Conservation (phyloP, 1,140 invertebrate species). For the Phenacoccus solenopsis region DNA sequence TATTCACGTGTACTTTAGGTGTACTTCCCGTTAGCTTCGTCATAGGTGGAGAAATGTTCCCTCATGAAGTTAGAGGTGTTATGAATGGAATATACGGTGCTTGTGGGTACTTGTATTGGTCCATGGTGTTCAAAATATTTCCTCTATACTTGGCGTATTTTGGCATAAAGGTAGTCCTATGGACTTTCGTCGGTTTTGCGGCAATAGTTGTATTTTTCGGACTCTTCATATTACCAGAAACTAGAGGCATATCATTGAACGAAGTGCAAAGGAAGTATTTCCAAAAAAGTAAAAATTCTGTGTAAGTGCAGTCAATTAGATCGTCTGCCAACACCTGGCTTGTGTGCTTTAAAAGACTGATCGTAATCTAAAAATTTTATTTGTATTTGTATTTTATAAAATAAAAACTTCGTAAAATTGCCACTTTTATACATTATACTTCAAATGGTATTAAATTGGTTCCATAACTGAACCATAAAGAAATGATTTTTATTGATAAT, state of each 20-base stretch:
- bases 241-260: slow-evolving; percentile 56
- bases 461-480: too few relatives aligned
- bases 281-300: too few relatives aligned
- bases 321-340: too few relatives aligned
- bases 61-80: slow-evolving; percentile 39
- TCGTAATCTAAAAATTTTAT: too few relatives aligned
- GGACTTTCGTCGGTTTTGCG: slow-evolving; percentile 42
- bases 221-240: slow-evolving; percentile 58
- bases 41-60: slow-evolving; percentile 32
- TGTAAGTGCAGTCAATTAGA: too few relatives aligned
- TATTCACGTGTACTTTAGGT: slow-evolving; percentile 32
- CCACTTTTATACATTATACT: too few relatives aligned
- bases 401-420: too few relatives aligned
- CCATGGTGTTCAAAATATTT: slow-evolving; percentile 43
- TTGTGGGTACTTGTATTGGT: slow-evolving; percentile 40
- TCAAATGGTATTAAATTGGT: too few relatives aligned
- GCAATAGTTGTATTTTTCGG: slow-evolving; percentile 41
- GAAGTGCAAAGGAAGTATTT: slow-evolving; percentile 45
- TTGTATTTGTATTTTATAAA: too few relatives aligned
- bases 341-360: too few relatives aligned
- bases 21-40: slow-evolving; percentile 34
- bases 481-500: too few relatives aligned
- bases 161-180: slow-evolving; percentile 41
- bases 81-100: slow-evolving; percentile 36
- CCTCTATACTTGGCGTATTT: slow-evolving; percentile 33